Percentiles rank a stretch among this genome's conserved stretches.
These are phyloP conservation scores for Steinernema scapterisci DNA, from an alignment of 2,888 invertebrate genomes.

Conservation along the genomic window DNA sequence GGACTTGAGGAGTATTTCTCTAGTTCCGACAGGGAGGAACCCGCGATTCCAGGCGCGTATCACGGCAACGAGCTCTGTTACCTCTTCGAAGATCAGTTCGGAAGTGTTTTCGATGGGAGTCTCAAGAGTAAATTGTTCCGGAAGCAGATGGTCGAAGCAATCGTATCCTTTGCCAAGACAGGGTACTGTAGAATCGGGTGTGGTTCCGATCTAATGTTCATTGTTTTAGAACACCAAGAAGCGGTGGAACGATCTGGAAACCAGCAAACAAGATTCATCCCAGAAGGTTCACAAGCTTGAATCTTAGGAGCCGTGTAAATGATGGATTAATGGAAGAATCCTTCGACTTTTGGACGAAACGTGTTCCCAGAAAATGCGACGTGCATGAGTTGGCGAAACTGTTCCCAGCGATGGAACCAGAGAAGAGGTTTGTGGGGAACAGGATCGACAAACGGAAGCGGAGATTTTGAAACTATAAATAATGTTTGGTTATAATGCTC, in stretches of 20 bases:
- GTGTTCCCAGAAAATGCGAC: not conserved
- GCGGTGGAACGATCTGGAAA: too few relatives aligned
- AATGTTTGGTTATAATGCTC: too few relatives aligned
- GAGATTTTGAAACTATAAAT: too few relatives aligned
- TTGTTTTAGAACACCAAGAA: too few relatives aligned
- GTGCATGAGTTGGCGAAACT: not conserved
- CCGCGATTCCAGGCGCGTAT: not conserved
- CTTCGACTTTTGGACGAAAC: not conserved
- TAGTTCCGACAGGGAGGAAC: not conserved
- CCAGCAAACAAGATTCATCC: too few relatives aligned
- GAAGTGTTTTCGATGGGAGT: not conserved
- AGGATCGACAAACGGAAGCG: too few relatives aligned
- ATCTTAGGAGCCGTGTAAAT: not conserved
- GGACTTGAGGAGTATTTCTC: conserved; percentile 26
- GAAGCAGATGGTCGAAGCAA: not conserved
- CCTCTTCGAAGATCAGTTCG: not conserved
- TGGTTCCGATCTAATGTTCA: not conserved
- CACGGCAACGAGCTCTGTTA: not conserved
- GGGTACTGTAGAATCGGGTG: not conserved
- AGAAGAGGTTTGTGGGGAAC: too few relatives aligned
- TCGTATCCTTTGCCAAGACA: not conserved
- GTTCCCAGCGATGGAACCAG: not conserved
- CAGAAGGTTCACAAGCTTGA: too few relatives aligned
- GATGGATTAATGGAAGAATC: not conserved
- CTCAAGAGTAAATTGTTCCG: not conserved